Evolutionary conservation across 1,140 invertebrate genomes (phyloP).

Genomic region (Penaeus indicus): DNA sequence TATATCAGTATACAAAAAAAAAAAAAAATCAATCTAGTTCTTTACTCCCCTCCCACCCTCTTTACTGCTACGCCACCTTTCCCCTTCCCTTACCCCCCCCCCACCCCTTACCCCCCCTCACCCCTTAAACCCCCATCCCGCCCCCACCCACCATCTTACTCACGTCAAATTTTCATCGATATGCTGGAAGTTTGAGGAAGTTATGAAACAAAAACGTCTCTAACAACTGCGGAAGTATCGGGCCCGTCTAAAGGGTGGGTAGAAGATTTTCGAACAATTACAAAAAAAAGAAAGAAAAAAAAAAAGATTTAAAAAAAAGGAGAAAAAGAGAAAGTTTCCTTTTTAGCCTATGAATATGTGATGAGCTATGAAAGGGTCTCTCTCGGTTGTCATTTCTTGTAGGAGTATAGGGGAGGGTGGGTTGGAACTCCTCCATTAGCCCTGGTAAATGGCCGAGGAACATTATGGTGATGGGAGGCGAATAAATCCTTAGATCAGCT

Average conservation of each 20-base stretch:
- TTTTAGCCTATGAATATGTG: conserved; percentile 9
- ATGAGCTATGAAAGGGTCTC: conserved; percentile 2
- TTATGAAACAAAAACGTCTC: conserved; percentile 16
- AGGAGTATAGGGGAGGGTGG: not conserved
- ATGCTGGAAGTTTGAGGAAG: conserved; percentile 21
- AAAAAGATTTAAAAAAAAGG: not conserved
- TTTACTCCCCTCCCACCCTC: not conserved
- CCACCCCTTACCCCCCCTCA: too few relatives aligned
- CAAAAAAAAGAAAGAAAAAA: not conserved
- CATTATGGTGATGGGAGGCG: conserved; percentile 12
- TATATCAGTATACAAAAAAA: not conserved
- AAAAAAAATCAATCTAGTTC: not conserved
- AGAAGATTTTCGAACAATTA: conserved; percentile 3
- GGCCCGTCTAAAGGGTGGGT: not conserved
- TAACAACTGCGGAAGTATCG: too few relatives aligned
- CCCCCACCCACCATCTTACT: not conserved
- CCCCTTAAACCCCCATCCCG: too few relatives aligned
- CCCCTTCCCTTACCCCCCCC: not conserved
- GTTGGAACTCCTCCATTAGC: conserved; percentile 14
- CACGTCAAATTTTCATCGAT: conserved; percentile 28
- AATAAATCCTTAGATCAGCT: conserved; percentile 23
- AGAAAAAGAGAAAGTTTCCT: not conserved
- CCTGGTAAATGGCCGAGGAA: conserved; percentile 15
- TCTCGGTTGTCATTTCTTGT: not conserved
- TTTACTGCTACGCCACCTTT: not conserved